Conservation (phyloP, 2,888 invertebrate genomes). For the Drosophila limbata region DNA sequence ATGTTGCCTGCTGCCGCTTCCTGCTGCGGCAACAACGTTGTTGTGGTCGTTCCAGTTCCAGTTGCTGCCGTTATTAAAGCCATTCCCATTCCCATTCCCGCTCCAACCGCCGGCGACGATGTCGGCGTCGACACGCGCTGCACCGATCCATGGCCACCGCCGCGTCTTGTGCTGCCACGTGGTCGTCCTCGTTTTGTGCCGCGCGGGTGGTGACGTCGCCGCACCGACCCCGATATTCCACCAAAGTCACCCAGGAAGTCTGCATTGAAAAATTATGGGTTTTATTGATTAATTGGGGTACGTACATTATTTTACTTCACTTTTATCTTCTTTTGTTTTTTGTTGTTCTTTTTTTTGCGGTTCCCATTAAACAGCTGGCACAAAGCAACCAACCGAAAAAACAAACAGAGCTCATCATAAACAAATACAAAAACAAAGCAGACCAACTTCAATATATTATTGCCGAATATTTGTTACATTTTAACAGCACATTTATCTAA, state of each 20-base stretch:
- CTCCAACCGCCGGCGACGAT: constrained; percentile 30
- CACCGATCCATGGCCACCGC: constrained; percentile 85
- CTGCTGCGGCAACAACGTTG: constrained; percentile 64
- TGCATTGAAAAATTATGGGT: constrained; percentile 68
- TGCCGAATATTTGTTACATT: constrained; percentile 33
- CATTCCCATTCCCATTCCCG: constrained; percentile 6
- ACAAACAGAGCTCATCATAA: constrained; percentile 28
- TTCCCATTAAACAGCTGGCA: constrained; percentile 58
- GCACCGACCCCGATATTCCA: constrained; percentile 76
- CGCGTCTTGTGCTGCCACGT: constrained; percentile 90
- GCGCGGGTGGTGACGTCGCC: constrained; percentile 86
- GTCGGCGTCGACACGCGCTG: constrained; percentile 76
- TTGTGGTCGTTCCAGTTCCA: constrained; percentile 43
- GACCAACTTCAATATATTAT: constrained; percentile 39
- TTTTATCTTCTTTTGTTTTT: not conserved
- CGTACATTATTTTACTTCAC: constrained; percentile 1
- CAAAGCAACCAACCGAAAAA: constrained; percentile 38
- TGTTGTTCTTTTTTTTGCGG: constrained; percentile 30
- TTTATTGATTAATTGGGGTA: constrained; percentile 69
- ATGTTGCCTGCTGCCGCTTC: constrained; percentile 47
- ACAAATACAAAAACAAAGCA: constrained; percentile 17
- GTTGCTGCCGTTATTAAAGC: constrained; percentile 23
- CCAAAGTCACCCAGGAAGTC: constrained; percentile 83
- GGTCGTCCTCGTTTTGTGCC: constrained; percentile 91
- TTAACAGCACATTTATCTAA: constrained; percentile 49